Conservation (phyloP, 37 sponge, comb jelly and placozoan species). For the Spongilla lacustris region DNA sequence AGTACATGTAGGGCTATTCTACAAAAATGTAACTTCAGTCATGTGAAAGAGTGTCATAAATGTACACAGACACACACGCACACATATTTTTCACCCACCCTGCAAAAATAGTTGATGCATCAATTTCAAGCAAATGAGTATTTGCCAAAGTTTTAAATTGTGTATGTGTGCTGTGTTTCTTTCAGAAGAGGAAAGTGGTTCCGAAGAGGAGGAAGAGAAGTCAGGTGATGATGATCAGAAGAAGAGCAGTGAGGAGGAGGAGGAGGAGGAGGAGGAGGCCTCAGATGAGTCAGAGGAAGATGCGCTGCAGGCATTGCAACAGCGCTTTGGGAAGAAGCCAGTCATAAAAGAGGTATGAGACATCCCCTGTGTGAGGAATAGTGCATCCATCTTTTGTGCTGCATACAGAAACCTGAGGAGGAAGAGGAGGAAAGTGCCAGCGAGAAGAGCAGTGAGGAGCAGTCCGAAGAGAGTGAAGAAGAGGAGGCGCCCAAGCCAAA, state of each 20-base stretch:
- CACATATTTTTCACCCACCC: too few species aligned
- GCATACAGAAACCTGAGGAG: neutral
- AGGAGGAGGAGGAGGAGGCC: neutral
- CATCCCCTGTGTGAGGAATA: neutral
- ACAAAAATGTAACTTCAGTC: too few species aligned
- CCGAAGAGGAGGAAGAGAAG: constrained; percentile 23
- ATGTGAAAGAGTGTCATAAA: too few species aligned
- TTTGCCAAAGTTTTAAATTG: neutral
- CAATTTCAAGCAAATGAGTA: too few species aligned
- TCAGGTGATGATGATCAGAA: constrained; percentile 33
- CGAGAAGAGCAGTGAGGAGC: constrained; percentile 51
- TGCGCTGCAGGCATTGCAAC: neutral
- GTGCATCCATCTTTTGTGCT: neutral
- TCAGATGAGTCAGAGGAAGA: neutral
- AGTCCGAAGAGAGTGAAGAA: constrained; percentile 39
- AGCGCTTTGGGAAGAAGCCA: constrained; percentile 23
- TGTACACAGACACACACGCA: too few species aligned
- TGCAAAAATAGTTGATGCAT: too few species aligned
- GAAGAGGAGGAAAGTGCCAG: constrained; percentile 37
- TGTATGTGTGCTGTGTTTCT: neutral
- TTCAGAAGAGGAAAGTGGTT: neutral
- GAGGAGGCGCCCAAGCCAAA: constrained; percentile 49
- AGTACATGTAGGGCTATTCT: too few species aligned
- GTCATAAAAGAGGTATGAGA: neutral
- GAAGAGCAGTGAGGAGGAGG: constrained; percentile 35